These are phyloP conservation scores for Limnephilus marmoratus DNA, from an alignment of 2,888 invertebrate genomes.

Conservation along the genomic window DNA sequence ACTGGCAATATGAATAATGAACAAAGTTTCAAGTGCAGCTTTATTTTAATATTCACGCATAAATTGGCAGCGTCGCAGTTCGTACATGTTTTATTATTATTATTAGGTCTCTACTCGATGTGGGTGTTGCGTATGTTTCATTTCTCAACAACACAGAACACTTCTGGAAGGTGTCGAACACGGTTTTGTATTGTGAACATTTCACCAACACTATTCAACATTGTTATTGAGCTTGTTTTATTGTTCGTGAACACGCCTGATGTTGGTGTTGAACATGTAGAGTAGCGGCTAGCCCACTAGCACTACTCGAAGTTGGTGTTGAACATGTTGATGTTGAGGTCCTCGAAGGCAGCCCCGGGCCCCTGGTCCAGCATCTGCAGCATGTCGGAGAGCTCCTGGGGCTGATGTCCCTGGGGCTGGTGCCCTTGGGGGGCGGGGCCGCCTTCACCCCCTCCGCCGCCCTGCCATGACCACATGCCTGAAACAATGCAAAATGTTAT, in stretches of 20 bases:
- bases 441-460: constrained; percentile 70
- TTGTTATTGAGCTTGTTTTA: neutral
- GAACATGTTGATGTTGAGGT: constrained; percentile 93
- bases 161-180: neutral
- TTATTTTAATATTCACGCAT: neutral
- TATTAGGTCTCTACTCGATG: neutral
- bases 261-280: neutral
- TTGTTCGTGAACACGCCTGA: neutral
- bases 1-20: neutral
- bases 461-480: constrained; percentile 89
- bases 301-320: constrained; percentile 80
- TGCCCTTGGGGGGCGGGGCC: constrained; percentile 69
- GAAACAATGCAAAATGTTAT: constrained; percentile 61
- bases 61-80: neutral
- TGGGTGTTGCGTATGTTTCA: neutral
- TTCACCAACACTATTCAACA: neutral
- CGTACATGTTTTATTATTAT: neutral
- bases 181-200: neutral
- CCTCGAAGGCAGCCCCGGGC: constrained; percentile 90
- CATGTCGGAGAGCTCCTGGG: constrained; percentile 93
- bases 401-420: constrained; percentile 79
- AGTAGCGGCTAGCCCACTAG: neutral
- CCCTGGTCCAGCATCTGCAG: constrained; percentile 94
- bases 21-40: neutral
- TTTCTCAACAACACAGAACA: neutral